phyloP scores from a whole-genome alignment of 2,113 vertebrate genomes.

The Mesitornis unicolor region DNA sequence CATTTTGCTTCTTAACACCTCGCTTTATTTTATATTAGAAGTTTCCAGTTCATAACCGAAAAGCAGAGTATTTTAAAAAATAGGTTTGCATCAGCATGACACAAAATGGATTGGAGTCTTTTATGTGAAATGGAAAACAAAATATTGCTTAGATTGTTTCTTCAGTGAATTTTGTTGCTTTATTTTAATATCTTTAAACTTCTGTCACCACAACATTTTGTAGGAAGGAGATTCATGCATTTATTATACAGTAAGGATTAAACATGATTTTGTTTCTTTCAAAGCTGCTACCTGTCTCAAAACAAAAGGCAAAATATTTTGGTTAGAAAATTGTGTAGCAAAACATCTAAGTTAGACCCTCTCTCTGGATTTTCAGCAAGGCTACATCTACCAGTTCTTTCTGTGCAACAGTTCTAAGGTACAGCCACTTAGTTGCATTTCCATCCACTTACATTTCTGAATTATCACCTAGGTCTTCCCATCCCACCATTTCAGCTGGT shows the following conservation, averaged over 20 bases:
- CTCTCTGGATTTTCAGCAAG: neutral
- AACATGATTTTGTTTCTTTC: neutral
- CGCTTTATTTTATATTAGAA: neutral
- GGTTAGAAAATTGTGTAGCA: neutral
- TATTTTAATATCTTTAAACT: neutral
- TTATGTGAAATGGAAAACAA: neutral
- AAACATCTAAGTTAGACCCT: neutral
- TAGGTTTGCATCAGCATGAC: neutral
- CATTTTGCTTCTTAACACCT: neutral
- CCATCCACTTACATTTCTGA: neutral
- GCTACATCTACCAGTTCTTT: neutral
- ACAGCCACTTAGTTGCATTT: neutral
- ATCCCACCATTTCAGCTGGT: neutral
- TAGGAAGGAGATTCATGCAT: neutral
- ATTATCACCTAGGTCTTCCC: neutral
- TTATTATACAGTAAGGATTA: neutral
- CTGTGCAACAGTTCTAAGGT: neutral
- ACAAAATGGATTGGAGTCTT: neutral
- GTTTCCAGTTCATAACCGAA: neutral
- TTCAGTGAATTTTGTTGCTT: neutral
- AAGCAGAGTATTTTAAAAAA: neutral
- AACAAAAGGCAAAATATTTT: neutral
- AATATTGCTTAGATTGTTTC: neutral
- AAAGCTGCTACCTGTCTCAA: neutral
- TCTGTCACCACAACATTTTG: neutral